Evolutionary conservation across 2,113 vertebrate species (phyloP).

Genomic region (Lichenostomus cassidix): DNA sequence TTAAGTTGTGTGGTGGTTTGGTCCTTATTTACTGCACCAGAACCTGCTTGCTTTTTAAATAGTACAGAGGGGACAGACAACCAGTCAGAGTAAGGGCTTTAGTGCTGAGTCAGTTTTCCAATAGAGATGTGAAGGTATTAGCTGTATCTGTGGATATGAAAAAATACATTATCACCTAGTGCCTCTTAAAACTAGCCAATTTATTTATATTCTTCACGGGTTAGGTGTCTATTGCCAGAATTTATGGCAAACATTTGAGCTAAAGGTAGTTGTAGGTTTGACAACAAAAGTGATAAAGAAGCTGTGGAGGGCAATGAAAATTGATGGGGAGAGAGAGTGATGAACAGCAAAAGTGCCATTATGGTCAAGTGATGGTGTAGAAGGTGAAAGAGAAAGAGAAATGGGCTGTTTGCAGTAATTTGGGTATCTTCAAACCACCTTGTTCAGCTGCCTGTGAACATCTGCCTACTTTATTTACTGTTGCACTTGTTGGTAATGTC

Average conservation of each 20-base stretch:
- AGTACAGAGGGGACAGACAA: slow-evolving; percentile 1
- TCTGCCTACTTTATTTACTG: slow-evolving; percentile 41
- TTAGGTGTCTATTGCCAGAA: slow-evolving; percentile 64
- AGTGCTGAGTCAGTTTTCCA: slow-evolving; percentile 62
- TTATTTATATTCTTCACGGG: slow-evolving; percentile 72
- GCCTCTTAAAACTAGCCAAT: slow-evolving; percentile 72
- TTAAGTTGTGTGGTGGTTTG: not conserved
- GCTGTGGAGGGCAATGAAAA: slow-evolving; percentile 75
- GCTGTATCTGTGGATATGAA: slow-evolving; percentile 67
- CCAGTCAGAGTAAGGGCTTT: slow-evolving; percentile 26
- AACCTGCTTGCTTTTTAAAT: not conserved
- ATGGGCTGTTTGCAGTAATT: slow-evolving; percentile 44
- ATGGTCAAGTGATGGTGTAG: slow-evolving; percentile 57
- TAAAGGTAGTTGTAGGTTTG: slow-evolving; percentile 76
- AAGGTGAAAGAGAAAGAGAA: slow-evolving; percentile 39
- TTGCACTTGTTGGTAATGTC: not conserved
- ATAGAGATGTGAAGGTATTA: slow-evolving; percentile 60
- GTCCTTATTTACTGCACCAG: not conserved
- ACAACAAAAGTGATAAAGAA: slow-evolving; percentile 79
- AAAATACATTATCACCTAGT: slow-evolving; percentile 66
- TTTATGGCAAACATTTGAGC: slow-evolving; percentile 76
- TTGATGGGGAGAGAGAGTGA: slow-evolving; percentile 70
- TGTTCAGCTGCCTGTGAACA: slow-evolving; percentile 19
- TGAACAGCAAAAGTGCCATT: slow-evolving; percentile 71
- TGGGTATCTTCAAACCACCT: slow-evolving; percentile 36